Conservation (phyloP, 2,888 invertebrate species). For the Apodemia zela region DNA sequence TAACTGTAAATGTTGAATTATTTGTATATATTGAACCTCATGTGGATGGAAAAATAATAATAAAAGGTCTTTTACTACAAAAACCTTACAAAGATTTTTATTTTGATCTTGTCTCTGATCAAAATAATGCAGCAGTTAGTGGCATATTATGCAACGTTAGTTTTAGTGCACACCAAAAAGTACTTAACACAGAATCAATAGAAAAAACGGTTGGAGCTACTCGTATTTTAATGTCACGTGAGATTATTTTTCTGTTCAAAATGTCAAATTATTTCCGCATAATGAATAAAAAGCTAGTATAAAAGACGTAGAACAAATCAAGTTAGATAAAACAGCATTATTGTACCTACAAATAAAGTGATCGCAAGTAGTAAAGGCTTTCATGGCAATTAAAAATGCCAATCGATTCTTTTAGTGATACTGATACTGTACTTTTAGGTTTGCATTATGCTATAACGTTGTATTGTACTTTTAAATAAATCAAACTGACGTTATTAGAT, state of each 20-base stretch:
- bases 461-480: conserved; percentile 22
- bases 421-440: neutral
- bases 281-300: too few species aligned
- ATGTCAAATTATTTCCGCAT: neutral
- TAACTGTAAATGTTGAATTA: conserved; percentile 74
- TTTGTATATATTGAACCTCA: conserved; percentile 78
- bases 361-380: too few species aligned
- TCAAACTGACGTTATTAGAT: conserved; percentile 34
- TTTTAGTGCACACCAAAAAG: too few species aligned
- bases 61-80: conserved; percentile 76
- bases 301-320: too few species aligned
- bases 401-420: neutral
- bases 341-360: too few species aligned
- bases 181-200: neutral
- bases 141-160: conserved; percentile 8
- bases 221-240: conserved; percentile 3
- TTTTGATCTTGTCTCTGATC: conserved; percentile 76
- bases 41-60: conserved; percentile 66
- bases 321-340: too few species aligned
- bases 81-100: conserved; percentile 60
- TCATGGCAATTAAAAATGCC: neutral
- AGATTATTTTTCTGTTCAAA: neutral
- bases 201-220: neutral
- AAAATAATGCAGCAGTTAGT: conserved; percentile 22
- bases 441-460: neutral